Conservation (phyloP, 2,888 invertebrate species). For the Thera obeliscata region DNA sequence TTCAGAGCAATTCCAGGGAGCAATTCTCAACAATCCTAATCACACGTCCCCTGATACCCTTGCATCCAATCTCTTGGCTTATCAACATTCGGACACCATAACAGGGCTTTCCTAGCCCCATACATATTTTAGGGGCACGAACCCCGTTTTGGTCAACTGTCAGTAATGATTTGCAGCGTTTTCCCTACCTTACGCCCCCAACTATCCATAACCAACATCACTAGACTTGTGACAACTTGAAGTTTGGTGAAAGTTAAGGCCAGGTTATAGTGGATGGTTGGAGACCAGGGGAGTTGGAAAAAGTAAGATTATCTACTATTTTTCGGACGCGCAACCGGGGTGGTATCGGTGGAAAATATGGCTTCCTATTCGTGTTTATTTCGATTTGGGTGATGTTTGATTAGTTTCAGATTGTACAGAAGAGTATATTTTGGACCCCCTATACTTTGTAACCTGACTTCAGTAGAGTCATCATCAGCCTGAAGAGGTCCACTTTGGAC, state of each 20-base stretch:
- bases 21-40: constrained; percentile 73
- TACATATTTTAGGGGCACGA: constrained; percentile 81
- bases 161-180: constrained; percentile 84
- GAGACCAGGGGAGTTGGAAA: constrained; percentile 76
- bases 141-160: constrained; percentile 83
- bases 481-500: too few species aligned
- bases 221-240: constrained; percentile 41
- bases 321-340: constrained; percentile 79
- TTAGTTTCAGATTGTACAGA: constrained; percentile 1
- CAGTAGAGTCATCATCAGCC: too few species aligned
- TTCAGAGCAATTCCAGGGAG: constrained; percentile 47
- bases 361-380: constrained; percentile 80
- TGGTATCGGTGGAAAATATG: constrained; percentile 80
- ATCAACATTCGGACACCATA: constrained; percentile 85
- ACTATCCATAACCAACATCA: constrained; percentile 49
- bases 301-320: constrained; percentile 83
- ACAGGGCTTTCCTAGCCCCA: constrained; percentile 80
- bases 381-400: constrained; percentile 44
- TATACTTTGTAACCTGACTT: neutral
- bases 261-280: constrained; percentile 48
- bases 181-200: constrained; percentile 76
- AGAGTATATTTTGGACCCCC: neutral
- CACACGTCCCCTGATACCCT: constrained; percentile 55
- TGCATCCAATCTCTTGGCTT: constrained; percentile 69
- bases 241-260: constrained; percentile 6